phyloP scores from a whole-genome alignment of 1,140 invertebrate genomes.

The Heterodera carotae region DNA sequence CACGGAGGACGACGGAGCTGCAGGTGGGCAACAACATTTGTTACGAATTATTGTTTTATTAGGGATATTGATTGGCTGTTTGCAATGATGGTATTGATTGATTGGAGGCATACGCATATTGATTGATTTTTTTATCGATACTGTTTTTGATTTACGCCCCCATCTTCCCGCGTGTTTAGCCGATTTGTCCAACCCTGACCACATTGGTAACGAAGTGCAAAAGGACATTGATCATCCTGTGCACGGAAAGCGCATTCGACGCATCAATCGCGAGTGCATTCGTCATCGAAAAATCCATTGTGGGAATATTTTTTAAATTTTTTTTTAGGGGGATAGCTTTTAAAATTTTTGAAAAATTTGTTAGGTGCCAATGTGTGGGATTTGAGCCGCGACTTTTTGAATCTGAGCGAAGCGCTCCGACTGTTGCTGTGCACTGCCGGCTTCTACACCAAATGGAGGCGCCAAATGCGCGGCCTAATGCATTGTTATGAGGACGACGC shows the following conservation, averaged over 20 bases:
- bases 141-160: no score
- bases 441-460: constrained; percentile 38
- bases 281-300: constrained; percentile 11
- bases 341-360: background rate
- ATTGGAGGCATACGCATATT: no score
- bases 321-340: no score
- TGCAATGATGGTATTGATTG: no score
- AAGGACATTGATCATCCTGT: constrained; percentile 41
- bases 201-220: constrained; percentile 40
- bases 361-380: constrained; percentile 27
- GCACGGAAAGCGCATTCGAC: constrained; percentile 25
- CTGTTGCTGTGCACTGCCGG: constrained; percentile 34
- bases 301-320: background rate
- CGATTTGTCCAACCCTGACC: constrained; percentile 30
- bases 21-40: constrained; percentile 7
- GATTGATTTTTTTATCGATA: no score
- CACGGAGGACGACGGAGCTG: constrained; percentile 37
- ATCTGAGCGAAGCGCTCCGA: constrained; percentile 38
- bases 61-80: no score
- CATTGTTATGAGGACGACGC: constrained; percentile 45
- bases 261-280: constrained; percentile 34
- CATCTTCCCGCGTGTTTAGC: no score
- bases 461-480: constrained; percentile 32
- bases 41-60: background rate
- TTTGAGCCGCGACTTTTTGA: constrained; percentile 15